Conservation (phyloP, 1,140 invertebrate genomes). For the Maniola jurtina region DNA sequence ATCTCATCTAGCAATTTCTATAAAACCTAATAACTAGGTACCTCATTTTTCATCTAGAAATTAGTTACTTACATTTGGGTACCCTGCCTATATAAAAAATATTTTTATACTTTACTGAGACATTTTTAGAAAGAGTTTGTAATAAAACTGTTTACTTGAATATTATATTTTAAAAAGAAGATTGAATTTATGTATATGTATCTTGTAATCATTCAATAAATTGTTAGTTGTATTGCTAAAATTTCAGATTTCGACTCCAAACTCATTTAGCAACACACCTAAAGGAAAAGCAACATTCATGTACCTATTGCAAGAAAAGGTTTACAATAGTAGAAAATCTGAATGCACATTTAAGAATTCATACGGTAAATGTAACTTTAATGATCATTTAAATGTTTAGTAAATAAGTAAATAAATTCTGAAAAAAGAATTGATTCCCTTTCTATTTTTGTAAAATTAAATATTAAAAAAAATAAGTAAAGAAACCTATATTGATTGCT, state of each 20-base stretch:
- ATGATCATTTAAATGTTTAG: too few relatives aligned
- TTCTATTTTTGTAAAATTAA: too few relatives aligned
- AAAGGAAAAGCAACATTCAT: conserved; percentile 93
- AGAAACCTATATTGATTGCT: background rate
- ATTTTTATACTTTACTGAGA: too few relatives aligned
- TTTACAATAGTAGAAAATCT: conserved; percentile 69
- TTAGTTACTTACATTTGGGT: too few relatives aligned
- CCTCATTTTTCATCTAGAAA: too few relatives aligned
- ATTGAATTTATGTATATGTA: background rate
- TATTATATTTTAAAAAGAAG: too few relatives aligned
- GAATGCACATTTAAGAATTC: conserved; percentile 79
- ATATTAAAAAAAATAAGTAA: too few relatives aligned
- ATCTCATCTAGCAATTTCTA: background rate
- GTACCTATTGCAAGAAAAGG: conserved; percentile 72
- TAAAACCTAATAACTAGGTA: background rate
- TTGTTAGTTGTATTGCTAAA: conserved; percentile 8
- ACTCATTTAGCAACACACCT: conserved; percentile 95
- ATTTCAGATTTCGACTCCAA: conserved; percentile 86
- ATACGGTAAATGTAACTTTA: conserved; percentile 66
- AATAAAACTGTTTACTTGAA: too few relatives aligned
- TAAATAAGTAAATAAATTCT: too few relatives aligned
- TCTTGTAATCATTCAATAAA: background rate
- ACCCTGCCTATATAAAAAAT: too few relatives aligned
- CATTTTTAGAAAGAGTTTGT: too few relatives aligned
- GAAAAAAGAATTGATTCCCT: too few relatives aligned